These are phyloP conservation scores for Columba janthina DNA, from an alignment of 2,113 vertebrate species.

Conservation along the genomic window DNA sequence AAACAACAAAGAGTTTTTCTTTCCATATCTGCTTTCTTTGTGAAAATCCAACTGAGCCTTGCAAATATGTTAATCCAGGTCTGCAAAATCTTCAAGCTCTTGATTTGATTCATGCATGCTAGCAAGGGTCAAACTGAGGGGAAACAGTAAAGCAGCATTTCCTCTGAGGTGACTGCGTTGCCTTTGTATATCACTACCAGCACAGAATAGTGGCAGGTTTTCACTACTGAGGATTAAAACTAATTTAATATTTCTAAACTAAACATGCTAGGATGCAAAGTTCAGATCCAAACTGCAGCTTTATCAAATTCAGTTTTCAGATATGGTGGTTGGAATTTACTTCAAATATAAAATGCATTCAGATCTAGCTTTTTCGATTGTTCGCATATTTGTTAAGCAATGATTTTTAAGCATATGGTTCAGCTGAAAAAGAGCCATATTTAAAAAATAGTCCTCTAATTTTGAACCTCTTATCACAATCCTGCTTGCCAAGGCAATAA, in stretches of 20 bases:
- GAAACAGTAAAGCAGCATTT: constrained; percentile 44
- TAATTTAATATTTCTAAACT: constrained; percentile 30
- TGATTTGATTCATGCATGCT: constrained; percentile 48
- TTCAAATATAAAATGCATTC: not conserved
- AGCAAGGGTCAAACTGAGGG: constrained; percentile 50
- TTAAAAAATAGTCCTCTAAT: not conserved
- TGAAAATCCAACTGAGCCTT: constrained; percentile 54
- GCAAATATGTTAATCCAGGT: constrained; percentile 61
- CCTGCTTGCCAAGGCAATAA: not conserved
- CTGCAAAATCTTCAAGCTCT: constrained; percentile 63
- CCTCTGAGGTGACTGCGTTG: constrained; percentile 27
- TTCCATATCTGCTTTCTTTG: constrained; percentile 54
- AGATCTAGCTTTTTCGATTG: not conserved
- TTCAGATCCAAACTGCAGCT: not conserved
- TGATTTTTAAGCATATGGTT: not conserved
- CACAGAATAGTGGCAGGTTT: not conserved
- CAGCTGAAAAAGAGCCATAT: not conserved
- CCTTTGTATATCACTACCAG: not conserved
- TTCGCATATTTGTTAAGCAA: not conserved
- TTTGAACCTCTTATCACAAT: not conserved
- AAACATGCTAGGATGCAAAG: constrained; percentile 1
- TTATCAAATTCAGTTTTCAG: not conserved
- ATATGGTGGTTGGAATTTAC: not conserved
- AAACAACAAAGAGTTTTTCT: constrained; percentile 63
- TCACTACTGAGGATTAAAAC: not conserved